A percentile compares a stretch with the other conserved stretches of the same genome.
phyloP scores from a whole-genome alignment of 2,113 vertebrate species.

The Ceyx cyanopectus region DNA sequence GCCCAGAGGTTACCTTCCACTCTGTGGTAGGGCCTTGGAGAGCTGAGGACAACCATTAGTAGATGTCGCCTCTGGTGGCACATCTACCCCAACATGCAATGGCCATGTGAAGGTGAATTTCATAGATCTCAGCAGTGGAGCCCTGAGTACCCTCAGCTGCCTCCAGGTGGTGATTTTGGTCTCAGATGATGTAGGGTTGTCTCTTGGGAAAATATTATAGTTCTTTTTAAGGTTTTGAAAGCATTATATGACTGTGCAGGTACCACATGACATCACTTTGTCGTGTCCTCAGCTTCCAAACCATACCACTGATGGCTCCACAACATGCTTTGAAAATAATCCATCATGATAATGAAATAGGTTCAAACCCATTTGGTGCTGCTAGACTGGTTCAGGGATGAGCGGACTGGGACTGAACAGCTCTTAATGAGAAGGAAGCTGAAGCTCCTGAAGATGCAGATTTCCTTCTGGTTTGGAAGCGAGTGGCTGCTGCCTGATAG shows the following conservation, averaged over 20 bases:
- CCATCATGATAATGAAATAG: not conserved
- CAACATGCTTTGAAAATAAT: not conserved
- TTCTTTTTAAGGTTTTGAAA: not conserved
- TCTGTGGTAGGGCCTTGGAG: not conserved
- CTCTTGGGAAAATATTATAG: not conserved
- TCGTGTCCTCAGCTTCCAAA: not conserved
- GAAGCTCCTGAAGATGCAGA: not conserved
- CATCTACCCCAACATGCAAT: not conserved
- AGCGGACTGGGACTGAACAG: not conserved
- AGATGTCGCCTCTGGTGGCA: not conserved
- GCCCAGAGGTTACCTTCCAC: fast-evolving
- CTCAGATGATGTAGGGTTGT: not conserved
- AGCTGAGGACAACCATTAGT: not conserved
- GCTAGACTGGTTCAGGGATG: not conserved
- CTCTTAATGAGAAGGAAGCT: not conserved
- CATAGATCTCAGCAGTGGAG: not conserved
- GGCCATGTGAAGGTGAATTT: not conserved
- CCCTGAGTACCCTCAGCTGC: not conserved
- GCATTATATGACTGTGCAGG: not conserved
- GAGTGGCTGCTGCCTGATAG: conserved; percentile 42
- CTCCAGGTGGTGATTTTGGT: fast-evolving
- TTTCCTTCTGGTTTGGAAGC: conserved; percentile 35
- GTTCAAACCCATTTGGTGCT: not conserved
- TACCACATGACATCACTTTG: not conserved
- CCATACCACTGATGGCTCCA: not conserved